Percentiles rank a stretch among this genome's conserved stretches.
These are phyloP conservation scores for Tychaedon coryphoeus DNA, from an alignment of 2,113 vertebrate species.

Conservation along the genomic window DNA sequence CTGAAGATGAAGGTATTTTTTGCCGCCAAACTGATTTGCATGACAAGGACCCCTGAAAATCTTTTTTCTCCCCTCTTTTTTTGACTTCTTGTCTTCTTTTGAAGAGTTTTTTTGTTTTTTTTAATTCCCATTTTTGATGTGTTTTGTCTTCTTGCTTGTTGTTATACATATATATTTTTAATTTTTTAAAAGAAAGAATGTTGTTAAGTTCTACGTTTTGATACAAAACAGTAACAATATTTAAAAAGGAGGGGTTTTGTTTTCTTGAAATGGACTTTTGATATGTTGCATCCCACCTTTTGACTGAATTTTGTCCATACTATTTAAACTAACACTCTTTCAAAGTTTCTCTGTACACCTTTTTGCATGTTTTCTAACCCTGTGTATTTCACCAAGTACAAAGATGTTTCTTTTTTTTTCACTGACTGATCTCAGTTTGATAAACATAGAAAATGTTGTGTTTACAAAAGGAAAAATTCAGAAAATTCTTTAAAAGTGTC, in stretches of 20 bases:
- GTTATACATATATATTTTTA: slow-evolving; percentile 78
- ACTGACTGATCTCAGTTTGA: slow-evolving; percentile 65
- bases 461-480: slow-evolving; percentile 26
- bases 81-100: slow-evolving; percentile 99
- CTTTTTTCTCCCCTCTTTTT: slow-evolving; percentile 94
- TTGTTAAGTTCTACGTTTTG: slow-evolving; percentile 80
- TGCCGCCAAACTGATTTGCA: slow-evolving; percentile 95
- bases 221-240: slow-evolving; percentile 75
- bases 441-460: slow-evolving; percentile 51
- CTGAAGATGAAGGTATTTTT: slow-evolving; percentile 99
- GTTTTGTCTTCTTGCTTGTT: slow-evolving; percentile 99
- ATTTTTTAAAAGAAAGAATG: slow-evolving; percentile 78
- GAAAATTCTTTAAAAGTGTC: slow-evolving; percentile 70
- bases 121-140: slow-evolving; percentile 95
- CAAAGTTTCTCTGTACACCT: slow-evolving; percentile 80
- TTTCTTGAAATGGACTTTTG: slow-evolving; percentile 85
- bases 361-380: slow-evolving; percentile 91
- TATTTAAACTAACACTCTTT: slow-evolving; percentile 87
- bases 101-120: slow-evolving; percentile 83
- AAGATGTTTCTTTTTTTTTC: slow-evolving; percentile 74
- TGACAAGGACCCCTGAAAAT: slow-evolving; percentile 88
- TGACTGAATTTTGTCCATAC: slow-evolving; percentile 79
- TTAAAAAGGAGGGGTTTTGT: slow-evolving; percentile 73
- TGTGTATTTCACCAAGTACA: slow-evolving; percentile 74
- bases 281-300: slow-evolving; percentile 93